phyloP scores from a whole-genome alignment of 2,888 invertebrate genomes.

The Lydus trimaculatus region DNA sequence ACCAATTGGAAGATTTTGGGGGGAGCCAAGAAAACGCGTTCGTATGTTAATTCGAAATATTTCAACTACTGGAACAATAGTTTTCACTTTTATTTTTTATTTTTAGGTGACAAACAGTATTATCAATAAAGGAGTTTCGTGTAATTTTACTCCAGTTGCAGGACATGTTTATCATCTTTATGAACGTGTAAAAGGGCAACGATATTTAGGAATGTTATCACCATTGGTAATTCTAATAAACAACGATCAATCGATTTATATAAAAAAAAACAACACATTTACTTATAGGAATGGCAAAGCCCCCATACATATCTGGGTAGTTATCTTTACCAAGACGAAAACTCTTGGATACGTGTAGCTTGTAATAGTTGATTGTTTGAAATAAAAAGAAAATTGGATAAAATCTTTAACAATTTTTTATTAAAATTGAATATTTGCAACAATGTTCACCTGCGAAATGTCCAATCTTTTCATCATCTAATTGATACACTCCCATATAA shows the following conservation, averaged over 20 bases:
- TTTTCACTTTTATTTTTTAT: not conserved
- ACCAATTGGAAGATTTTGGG: not conserved
- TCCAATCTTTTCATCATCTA: constrained; percentile 23
- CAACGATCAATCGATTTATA: not conserved
- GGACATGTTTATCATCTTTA: constrained; percentile 78
- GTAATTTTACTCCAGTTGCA: constrained; percentile 77
- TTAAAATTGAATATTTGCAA: constrained; percentile 10
- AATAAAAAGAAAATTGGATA: constrained; percentile 55
- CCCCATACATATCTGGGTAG: constrained; percentile 71
- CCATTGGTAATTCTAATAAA: constrained; percentile 65
- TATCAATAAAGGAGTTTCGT: constrained; percentile 55
- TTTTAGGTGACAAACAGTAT: not conserved
- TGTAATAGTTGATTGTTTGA: not conserved
- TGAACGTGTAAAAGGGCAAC: constrained; percentile 68
- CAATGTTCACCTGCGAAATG: not conserved
- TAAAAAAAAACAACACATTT: not conserved
- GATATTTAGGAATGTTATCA: constrained; percentile 77
- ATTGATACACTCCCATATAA: constrained; percentile 36
- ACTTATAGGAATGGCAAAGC: constrained; percentile 72
- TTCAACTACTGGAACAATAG: not conserved
- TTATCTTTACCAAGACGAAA: constrained; percentile 73
- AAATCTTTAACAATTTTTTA: constrained; percentile 18
- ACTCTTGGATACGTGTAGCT: constrained; percentile 70
- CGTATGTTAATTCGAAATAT: not conserved
- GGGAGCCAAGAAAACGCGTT: not conserved